Evolutionary conservation across 2,888 invertebrate species (phyloP), one percentile per base, ranked within the genome.

Genomic region (Lamproptera curius): DNA sequence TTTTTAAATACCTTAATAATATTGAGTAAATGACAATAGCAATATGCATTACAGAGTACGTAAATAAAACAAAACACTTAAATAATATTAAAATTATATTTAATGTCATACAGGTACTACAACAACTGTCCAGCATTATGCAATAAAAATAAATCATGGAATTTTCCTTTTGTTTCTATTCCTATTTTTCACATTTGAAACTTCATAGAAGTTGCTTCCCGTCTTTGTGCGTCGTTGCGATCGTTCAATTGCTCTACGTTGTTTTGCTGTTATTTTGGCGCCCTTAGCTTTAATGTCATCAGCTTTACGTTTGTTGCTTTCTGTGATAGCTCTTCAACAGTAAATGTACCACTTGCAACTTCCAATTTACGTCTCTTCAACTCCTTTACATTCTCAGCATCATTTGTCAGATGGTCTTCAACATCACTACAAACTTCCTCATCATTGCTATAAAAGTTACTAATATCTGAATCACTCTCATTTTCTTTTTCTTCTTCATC

Each of bases 201-300:
- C 91, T 89, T 95, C 95, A 76, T 96, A 96, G 72, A 96, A 96
- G 79, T 96, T 94, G 73, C 94, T 95, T 59, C 96, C 96, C 51
- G 94, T 92, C 70, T 95, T 96, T 70, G 93, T 94, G 9, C 94
- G 89, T 59, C 93, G 94, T 56, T 90, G 90, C 9, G 92, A 90
- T 58, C 96, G 89, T 53, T 95, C 95, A 1, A 92, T 58, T 0
- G 94, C 92, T 57, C 96, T 90, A 57, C 91, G 90, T 66, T 95
- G 91, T 76, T 94, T 95, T 36, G 95, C 94, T 1, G 94, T 95
- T 42, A 94, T 63, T 60, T 91, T 92, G 60, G 90, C 90, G 2
- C 57, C 64, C 28, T 67, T 67, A 35, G 61, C 57, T 13, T 46
- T 51, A 51, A 53, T 64, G 14, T 60, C 58, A 26, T 48, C 46